Percentiles rank a stretch among this genome's conserved stretches.
phyloP scores from a whole-genome alignment of 2,113 vertebrate genomes.

The Eublepharis macularius region DNA sequence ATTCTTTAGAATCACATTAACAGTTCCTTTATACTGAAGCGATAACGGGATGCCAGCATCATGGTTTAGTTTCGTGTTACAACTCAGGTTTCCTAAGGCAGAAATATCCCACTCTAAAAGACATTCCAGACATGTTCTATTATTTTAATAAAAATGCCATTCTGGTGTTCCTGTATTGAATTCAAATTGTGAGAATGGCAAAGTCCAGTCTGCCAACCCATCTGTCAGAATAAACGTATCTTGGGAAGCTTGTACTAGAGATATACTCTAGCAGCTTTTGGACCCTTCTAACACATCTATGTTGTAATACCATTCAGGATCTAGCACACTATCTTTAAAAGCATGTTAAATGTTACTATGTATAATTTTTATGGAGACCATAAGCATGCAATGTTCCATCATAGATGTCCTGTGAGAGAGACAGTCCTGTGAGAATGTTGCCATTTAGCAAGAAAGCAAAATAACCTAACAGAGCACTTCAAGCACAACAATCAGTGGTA shows the following conservation, averaged over 20 bases:
- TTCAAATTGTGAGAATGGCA: background rate
- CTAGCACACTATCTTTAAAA: background rate
- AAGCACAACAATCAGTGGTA: background rate
- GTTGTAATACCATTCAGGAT: background rate
- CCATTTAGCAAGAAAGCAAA: background rate
- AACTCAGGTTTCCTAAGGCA: background rate
- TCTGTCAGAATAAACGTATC: background rate
- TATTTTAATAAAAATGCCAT: background rate
- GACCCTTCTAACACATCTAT: background rate
- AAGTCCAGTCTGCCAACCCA: background rate
- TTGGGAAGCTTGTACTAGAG: background rate
- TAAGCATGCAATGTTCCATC: background rate
- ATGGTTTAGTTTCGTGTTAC: background rate
- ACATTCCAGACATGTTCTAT: conserved; percentile 11
- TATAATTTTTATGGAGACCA: background rate
- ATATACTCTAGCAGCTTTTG: background rate
- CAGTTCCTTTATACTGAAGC: background rate
- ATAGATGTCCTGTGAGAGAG: background rate
- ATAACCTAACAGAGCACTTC: background rate
- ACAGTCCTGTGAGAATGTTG: background rate
- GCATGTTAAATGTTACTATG: background rate
- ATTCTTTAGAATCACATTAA: background rate
- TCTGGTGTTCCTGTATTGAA: background rate
- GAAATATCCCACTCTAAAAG: background rate
- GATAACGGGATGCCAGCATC: background rate